phyloP scores from a whole-genome alignment of 2,888 invertebrate species.

The Terebella lapidaria region DNA sequence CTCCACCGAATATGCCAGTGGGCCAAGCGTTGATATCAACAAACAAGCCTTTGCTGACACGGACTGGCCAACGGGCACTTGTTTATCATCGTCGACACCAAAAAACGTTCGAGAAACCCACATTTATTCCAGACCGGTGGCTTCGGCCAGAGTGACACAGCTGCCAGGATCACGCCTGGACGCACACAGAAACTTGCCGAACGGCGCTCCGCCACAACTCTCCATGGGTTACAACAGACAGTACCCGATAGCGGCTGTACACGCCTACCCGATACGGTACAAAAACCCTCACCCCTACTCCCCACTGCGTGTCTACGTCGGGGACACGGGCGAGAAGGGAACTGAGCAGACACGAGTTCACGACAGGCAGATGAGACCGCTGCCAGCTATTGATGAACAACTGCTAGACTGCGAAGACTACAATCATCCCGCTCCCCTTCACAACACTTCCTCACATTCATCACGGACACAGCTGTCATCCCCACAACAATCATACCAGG shows the following conservation, averaged over 20 bases:
- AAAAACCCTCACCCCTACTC: background rate
- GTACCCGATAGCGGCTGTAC: background rate
- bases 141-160: background rate
- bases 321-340: background rate
- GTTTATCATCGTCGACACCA: too few species aligned
- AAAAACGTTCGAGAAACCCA: too few species aligned
- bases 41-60: background rate
- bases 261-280: background rate
- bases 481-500: too few species aligned
- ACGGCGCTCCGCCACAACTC: background rate
- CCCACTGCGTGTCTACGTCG: background rate
- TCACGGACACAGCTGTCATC: too few species aligned
- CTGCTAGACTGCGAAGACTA: too few species aligned
- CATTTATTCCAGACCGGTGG: background rate
- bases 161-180: too few species aligned
- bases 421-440: too few species aligned
- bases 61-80: background rate
- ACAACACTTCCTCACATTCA: too few species aligned
- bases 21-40: background rate
- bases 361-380: background rate
- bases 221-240: background rate
- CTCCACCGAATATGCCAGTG: background rate
- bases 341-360: background rate
- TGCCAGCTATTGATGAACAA: background rate
- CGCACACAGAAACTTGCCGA: background rate